Base-by-base conservation (phyloP, 2,113 vertebrate genomes). In the Sebastes fasciatus region DNA sequence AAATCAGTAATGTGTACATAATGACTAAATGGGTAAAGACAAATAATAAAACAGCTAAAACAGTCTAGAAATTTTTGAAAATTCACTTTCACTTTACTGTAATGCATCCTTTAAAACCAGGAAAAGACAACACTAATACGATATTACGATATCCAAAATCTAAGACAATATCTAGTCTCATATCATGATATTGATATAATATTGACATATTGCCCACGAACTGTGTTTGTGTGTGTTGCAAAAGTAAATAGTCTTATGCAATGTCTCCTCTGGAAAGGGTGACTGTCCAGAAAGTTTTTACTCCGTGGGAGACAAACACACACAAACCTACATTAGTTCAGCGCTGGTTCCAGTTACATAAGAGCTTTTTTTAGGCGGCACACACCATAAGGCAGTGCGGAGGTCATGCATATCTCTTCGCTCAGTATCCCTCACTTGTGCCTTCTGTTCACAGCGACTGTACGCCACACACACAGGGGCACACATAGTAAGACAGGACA, bases 401-500 rank as follows among this genome's bases (percentile, higher is more conserved):
- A 91, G 88, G 90, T 88, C 89, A 80, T 80, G 81, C 80, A 81
- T 81, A 80, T 82, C 46, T 90, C 85, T 79, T 73, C 74, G 43
- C 87, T 78, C 83, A 77, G 80, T 87, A 76, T 85, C 79, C 86
- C 82, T 91, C 79, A 52, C 77, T 88, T 82, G 70, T 87, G 85
- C 92, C 92, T 90, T 94, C 92, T 93, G 92, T 91, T 94, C 90
- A 77, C 79, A 80, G 77, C 1, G n/a, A 80, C 63, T 63, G 68
- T 84, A 72, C 0, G 34, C 70, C 64, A 54, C 46, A 48, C 83
- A 73, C 60, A 78, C 21, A 71, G 26, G 2, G 26, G 26, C 79
- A 34, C 66, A 62, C n/a, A 9, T 52, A 73, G 43, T 82, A 71
- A 49, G 13, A 79, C 11, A 74, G 57, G 58, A n/a, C n/a, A 68